Evolutionary conservation across 2,888 invertebrate species (phyloP).

Genomic region (Spodoptera picta): DNA sequence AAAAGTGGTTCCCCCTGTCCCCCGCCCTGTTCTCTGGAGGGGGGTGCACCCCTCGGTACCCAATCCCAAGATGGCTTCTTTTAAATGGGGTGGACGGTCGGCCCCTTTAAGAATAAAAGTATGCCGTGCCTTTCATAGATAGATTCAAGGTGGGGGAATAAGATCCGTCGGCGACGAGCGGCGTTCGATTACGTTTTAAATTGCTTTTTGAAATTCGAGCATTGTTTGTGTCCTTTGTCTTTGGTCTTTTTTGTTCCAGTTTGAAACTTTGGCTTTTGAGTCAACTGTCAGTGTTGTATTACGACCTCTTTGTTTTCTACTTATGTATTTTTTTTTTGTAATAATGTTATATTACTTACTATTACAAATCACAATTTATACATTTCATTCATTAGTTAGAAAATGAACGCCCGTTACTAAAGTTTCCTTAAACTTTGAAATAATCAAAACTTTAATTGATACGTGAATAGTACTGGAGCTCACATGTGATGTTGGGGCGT

Average conservation of each 20-base stretch:
- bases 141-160: constrained; percentile 78
- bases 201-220: constrained; percentile 79
- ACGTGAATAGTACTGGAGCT: constrained; percentile 50
- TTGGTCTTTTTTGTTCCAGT: constrained; percentile 57
- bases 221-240: constrained; percentile 60
- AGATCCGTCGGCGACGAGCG: constrained; percentile 64
- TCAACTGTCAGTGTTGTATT: constrained; percentile 24
- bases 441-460: constrained; percentile 67
- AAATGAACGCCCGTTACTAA: constrained; percentile 50
- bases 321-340: too few relatives aligned
- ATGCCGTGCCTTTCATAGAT: constrained; percentile 82
- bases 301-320: constrained; percentile 12
- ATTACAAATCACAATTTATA: constrained; percentile 23
- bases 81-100: constrained; percentile 86
- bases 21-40: constrained; percentile 63
- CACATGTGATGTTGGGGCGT: constrained; percentile 38
- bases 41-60: constrained; percentile 68
- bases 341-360: neutral
- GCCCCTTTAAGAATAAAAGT: constrained; percentile 88
- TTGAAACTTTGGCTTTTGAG: constrained; percentile 50
- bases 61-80: constrained; percentile 88
- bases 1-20: constrained; percentile 81
- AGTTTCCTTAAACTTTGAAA: constrained; percentile 57
- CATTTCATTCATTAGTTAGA: constrained; percentile 42
- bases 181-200: constrained; percentile 83